Conservation (phyloP, 2,113 vertebrate species). For the Archocentrus centrarchus region DNA sequence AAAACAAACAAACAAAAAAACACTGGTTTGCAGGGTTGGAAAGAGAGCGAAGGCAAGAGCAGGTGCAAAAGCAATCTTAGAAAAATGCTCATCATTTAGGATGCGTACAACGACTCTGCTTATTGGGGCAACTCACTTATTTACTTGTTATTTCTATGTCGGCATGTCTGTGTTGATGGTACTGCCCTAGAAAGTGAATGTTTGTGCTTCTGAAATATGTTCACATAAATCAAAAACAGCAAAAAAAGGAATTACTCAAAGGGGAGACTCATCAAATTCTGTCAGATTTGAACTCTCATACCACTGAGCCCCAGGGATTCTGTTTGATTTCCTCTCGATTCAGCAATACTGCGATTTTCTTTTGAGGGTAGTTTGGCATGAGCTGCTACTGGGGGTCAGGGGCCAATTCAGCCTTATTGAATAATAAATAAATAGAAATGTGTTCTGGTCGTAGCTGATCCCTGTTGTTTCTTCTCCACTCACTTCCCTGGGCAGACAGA, state of each 20-base stretch:
- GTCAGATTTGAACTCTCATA: constrained; percentile 63
- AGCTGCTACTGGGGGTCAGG: constrained; percentile 68
- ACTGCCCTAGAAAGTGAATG: constrained; percentile 16
- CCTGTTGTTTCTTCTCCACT: constrained; percentile 68
- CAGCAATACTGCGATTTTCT: constrained; percentile 62
- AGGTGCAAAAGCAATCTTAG: constrained; percentile 12
- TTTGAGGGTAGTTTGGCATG: constrained; percentile 47
- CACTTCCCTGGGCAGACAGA: constrained; percentile 51
- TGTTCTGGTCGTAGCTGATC: constrained; percentile 65
- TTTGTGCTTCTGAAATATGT: constrained; percentile 32
- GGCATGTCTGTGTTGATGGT: constrained; percentile 4
- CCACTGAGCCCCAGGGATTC: constrained; percentile 44
- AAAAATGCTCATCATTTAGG: constrained; percentile 38
- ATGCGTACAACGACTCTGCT: constrained; percentile 20
- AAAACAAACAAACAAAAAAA: background rate
- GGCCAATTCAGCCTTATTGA: constrained; percentile 80
- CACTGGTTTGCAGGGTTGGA: constrained; percentile 20
- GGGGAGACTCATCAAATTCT: constrained; percentile 52
- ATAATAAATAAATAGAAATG: constrained; percentile 81
- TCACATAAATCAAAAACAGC: constrained; percentile 36
- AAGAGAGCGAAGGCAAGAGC: background rate
- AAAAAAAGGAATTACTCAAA: constrained; percentile 32
- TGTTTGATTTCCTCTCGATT: constrained; percentile 67
- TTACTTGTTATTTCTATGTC: constrained; percentile 41
- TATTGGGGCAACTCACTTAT: constrained; percentile 52